phyloP scores from a whole-genome alignment of 2,888 invertebrate species.

The Melipona bicolor region DNA sequence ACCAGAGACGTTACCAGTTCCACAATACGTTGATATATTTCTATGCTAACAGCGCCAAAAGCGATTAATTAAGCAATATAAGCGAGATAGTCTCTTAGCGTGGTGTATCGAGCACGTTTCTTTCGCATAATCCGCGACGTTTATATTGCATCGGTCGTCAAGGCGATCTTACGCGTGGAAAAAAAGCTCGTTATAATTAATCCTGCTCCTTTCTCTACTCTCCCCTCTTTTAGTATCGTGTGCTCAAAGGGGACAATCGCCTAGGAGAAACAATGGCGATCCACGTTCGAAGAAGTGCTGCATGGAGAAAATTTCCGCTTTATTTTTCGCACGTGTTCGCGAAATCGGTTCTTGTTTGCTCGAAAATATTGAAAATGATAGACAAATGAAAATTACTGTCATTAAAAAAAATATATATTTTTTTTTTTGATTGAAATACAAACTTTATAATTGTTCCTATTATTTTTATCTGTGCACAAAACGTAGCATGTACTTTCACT shows the following conservation, averaged over 20 bases:
- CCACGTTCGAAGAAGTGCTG: background rate
- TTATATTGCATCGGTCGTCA: constrained; percentile 18
- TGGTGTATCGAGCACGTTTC: constrained; percentile 15
- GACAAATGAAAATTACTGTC: no score
- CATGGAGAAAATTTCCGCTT: constrained; percentile 39
- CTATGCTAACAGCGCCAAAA: background rate
- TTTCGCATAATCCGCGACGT: constrained; percentile 31
- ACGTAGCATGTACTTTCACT: no score
- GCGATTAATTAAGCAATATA: constrained; percentile 20
- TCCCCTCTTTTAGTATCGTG: background rate
- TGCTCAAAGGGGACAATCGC: constrained; percentile 4
- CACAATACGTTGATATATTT: background rate
- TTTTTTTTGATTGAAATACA: no score
- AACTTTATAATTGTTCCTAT: no score
- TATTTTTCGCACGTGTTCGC: constrained; percentile 9
- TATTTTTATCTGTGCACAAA: no score
- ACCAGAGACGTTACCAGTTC: background rate
- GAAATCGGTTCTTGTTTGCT: background rate
- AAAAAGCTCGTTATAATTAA: constrained; percentile 36
- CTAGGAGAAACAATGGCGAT: constrained; percentile 27
- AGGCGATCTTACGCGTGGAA: constrained; percentile 33
- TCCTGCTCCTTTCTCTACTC: constrained; percentile 39
- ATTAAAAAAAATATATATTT: no score
- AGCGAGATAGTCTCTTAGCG: background rate
- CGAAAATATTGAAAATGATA: no score